A percentile compares a stretch with the other conserved stretches of the same genome.
These are phyloP conservation scores for Ammodytes dubius DNA, from an alignment of 2,113 vertebrate species.

Conservation along the genomic window DNA sequence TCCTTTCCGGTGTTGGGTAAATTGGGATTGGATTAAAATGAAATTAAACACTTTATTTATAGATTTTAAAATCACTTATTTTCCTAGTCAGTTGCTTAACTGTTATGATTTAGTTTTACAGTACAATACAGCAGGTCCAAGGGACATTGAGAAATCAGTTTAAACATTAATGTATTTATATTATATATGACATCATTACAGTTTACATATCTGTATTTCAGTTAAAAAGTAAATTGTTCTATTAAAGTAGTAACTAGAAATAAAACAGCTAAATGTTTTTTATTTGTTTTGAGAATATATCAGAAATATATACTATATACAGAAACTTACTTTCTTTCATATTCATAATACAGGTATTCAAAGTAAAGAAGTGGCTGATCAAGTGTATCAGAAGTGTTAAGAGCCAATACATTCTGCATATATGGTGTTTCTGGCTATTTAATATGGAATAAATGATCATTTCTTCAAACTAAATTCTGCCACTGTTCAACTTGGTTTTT, in stretches of 20 bases:
- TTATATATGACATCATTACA: neutral
- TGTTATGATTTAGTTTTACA: neutral
- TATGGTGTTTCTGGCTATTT: neutral
- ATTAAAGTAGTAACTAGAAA: neutral
- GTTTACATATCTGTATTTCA: constrained; percentile 6
- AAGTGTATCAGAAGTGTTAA: neutral
- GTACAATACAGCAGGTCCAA: neutral
- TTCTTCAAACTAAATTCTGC: neutral
- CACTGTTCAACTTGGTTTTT: neutral
- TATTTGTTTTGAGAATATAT: too few species aligned
- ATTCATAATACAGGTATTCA: neutral
- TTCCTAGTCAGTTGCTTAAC: neutral
- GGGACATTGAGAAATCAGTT: neutral
- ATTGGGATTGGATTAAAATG: constrained; percentile 33
- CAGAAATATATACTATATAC: too few species aligned
- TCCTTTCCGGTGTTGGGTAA: constrained; percentile 97
- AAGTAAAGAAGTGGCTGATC: neutral
- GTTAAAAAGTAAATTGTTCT: constrained; percentile 38
- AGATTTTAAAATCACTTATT: neutral
- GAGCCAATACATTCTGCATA: neutral
- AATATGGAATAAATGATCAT: neutral
- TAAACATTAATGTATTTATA: neutral
- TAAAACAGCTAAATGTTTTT: too few species aligned
- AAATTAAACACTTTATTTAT: neutral
- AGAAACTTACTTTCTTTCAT: too few species aligned